These are phyloP conservation scores for Drosophila leonis DNA, from an alignment of 2,888 invertebrate species.

Conservation along the genomic window DNA sequence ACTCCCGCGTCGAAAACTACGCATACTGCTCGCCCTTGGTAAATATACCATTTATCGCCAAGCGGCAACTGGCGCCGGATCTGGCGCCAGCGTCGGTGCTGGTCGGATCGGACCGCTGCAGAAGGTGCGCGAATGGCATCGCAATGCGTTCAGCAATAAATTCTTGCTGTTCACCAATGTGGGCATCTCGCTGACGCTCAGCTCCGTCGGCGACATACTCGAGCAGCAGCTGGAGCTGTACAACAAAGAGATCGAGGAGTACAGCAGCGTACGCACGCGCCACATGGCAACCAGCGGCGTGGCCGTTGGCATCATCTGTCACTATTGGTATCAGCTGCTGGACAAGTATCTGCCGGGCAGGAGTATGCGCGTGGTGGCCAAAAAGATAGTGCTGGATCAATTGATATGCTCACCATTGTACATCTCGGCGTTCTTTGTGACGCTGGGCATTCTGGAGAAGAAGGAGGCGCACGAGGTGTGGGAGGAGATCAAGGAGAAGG, in stretches of 20 bases:
- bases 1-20: slow-evolving; percentile 49
- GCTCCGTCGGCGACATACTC: slow-evolving; percentile 91
- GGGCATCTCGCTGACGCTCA: slow-evolving; percentile 90
- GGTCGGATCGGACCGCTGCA: slow-evolving; percentile 31
- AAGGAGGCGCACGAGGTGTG: slow-evolving; percentile 88
- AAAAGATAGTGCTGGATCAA: slow-evolving; percentile 94
- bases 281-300: slow-evolving; percentile 93
- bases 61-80: slow-evolving; percentile 17
- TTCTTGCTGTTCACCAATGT: slow-evolving; percentile 93
- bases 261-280: slow-evolving; percentile 88
- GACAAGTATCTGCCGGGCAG: slow-evolving; percentile 91
- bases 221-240: slow-evolving; percentile 92
- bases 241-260: slow-evolving; percentile 86
- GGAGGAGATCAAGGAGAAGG: slow-evolving; percentile 90
- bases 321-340: slow-evolving; percentile 93
- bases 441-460: slow-evolving; percentile 90
- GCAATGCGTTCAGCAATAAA: slow-evolving; percentile 87
- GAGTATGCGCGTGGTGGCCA: slow-evolving; percentile 88
- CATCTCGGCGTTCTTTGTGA: slow-evolving; percentile 91
- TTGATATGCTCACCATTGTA: slow-evolving; percentile 93
- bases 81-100: not conserved
- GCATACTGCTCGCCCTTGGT: slow-evolving; percentile 39
- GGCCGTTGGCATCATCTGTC: slow-evolving; percentile 92
- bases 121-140: slow-evolving; percentile 75
- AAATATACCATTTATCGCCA: slow-evolving; percentile 32